These are phyloP conservation scores for Cheilosia soror DNA, from an alignment of 2,888 invertebrate species.

Conservation along the genomic window DNA sequence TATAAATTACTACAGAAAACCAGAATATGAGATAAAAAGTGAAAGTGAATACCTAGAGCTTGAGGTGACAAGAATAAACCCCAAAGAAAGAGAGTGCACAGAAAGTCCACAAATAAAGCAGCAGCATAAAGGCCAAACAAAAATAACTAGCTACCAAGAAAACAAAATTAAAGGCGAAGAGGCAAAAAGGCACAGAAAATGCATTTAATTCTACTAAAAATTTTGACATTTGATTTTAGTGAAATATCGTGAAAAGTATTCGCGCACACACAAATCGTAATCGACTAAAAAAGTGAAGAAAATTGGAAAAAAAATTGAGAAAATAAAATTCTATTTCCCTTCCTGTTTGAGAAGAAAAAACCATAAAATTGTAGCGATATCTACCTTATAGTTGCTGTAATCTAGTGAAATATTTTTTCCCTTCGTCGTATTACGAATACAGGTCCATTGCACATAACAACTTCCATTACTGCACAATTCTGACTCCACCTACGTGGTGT, in stretches of 20 bases:
- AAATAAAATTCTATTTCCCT: background rate
- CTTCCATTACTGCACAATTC: conserved; percentile 4
- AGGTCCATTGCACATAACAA: background rate
- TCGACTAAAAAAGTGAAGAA: background rate
- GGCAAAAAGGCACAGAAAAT: conserved; percentile 56
- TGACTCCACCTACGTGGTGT: background rate
- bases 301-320: conserved; percentile 28
- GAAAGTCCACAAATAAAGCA: conserved; percentile 61
- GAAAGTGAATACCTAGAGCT: conserved; percentile 49
- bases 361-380: conserved; percentile 15
- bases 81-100: conserved; percentile 58
- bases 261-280: conserved; percentile 1
- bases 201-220: conserved; percentile 70
- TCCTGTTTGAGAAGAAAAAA: background rate
- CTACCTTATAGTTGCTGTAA: background rate
- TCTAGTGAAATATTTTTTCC: background rate
- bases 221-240: conserved; percentile 72
- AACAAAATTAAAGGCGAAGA: conserved; percentile 28
- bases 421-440: background rate
- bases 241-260: conserved; percentile 62
- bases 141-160: conserved; percentile 46
- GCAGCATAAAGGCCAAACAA: conserved; percentile 62
- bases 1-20: conserved; percentile 36
- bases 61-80: conserved; percentile 60
- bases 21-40: conserved; percentile 45